Evolutionary conservation across 2,797 vertebrate genomes (phyloP), one percentile per base, ranked within the genome.

Genomic region (Anolis apletophallus): DNA sequence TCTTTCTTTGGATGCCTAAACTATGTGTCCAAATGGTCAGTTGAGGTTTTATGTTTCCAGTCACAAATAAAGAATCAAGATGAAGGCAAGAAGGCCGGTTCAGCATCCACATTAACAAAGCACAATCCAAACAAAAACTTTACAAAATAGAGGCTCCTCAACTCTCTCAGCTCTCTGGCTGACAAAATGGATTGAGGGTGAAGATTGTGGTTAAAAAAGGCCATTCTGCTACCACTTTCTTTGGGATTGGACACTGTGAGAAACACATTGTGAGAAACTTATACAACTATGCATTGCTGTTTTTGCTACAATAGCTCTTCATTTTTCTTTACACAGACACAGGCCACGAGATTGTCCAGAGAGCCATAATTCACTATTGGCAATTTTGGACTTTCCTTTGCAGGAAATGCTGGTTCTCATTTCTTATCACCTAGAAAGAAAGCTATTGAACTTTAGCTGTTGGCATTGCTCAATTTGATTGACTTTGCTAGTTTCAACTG

Each of bases 391-490:
- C 16, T 8, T 78, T 64, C 9, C n/a, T 12, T 86, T 89, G 81
- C 61, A 73, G 12, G 73, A 87, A 88, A 0, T 3, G 72, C 74
- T 4, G 0, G 36, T 67, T 92, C 82, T 54, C 32, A 54, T 69
- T 82, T 0, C 0, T 72, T 79, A 55, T 14, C 55, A 16, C 36
- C n/a, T 61, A 76, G 71, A 36, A 81, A 80, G 64, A 69, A 40
- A 59, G n/a, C 17, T 34, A 11, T 10, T 54, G 57, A 85, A 72
- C 55, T 59, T 73, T 32, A 32, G 54, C 26, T 34, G 54, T 50
- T 9, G 55, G 2, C n/a, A 75, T 91, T 89, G 81, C 89, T 92
- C 89, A 86, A 0, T 84, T 46, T 88, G 36, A 46, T 71, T 85
- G 1, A 54, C 71, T 0, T 77, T 26, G 64, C 50, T 34, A 73